phyloP scores from a whole-genome alignment of 2,113 vertebrate genomes.

The Petromus typicus region DNA sequence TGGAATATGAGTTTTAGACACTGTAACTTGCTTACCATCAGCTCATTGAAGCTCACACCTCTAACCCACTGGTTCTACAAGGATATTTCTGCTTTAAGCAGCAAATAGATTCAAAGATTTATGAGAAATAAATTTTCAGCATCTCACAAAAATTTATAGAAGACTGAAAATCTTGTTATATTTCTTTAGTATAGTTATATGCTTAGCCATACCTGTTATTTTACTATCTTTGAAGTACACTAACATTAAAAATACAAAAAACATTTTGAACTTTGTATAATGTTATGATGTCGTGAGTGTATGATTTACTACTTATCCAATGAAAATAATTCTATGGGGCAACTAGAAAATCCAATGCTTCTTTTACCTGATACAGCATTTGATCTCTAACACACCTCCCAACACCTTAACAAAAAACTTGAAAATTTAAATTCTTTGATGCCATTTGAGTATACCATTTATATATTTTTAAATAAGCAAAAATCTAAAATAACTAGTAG shows the following conservation, averaged over 20 bases:
- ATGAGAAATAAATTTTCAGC: background rate
- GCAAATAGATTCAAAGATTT: background rate
- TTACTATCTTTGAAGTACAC: background rate
- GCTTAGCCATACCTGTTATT: background rate
- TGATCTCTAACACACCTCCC: background rate
- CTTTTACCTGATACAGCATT: background rate
- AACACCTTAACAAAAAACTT: background rate
- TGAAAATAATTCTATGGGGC: background rate
- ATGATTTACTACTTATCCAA: background rate
- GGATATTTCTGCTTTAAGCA: background rate
- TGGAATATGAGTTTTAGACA: background rate
- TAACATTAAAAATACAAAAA: background rate
- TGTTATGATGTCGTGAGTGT: background rate
- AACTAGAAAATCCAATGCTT: constrained; percentile 4
- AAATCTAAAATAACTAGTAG: background rate
- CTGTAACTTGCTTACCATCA: background rate
- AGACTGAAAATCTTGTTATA: background rate
- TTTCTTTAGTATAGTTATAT: background rate
- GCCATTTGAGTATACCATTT: background rate
- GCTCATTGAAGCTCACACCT: background rate
- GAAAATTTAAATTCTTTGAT: constrained; percentile 8
- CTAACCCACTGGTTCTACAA: background rate
- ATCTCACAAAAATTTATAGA: constrained; percentile 11
- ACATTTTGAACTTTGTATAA: constrained; percentile 8
- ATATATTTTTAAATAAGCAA: constrained; percentile 42